These are phyloP conservation scores for Nothobranchius furzeri DNA, from an alignment of 2,113 vertebrate genomes.

Conservation along the genomic window DNA sequence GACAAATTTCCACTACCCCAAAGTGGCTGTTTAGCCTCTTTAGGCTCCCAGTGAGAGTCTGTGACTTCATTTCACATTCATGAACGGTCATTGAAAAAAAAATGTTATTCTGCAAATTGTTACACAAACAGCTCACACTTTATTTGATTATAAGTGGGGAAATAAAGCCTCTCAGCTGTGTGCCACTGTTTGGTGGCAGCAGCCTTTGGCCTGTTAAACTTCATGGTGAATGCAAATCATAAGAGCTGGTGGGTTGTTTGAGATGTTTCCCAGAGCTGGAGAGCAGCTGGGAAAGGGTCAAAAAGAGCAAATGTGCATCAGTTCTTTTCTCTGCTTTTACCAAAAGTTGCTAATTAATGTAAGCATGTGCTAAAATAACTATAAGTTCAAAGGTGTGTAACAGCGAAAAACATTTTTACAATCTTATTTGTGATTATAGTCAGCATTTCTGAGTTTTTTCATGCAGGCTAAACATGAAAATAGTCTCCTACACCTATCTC, in stretches of 20 bases:
- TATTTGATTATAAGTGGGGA: not conserved
- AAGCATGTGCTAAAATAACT: slow-evolving; percentile 2
- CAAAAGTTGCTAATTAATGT: not conserved
- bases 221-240: slow-evolving; percentile 44
- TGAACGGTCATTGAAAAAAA: slow-evolving; percentile 37
- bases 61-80: slow-evolving; percentile 47
- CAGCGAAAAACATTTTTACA: no score
- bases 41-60: slow-evolving; percentile 21
- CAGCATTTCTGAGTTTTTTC: no score
- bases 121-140: slow-evolving; percentile 37
- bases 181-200: slow-evolving; percentile 3
- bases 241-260: slow-evolving; percentile 28
- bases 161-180: not conserved
- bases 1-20: slow-evolving; percentile 43
- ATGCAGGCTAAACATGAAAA: no score
- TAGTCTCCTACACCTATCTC: no score
- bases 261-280: slow-evolving; percentile 30
- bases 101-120: slow-evolving; percentile 29
- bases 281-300: slow-evolving; percentile 33
- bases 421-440: no score
- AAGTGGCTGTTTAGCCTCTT: slow-evolving; percentile 30
- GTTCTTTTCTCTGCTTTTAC: not conserved
- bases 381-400: no score
- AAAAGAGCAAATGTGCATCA: slow-evolving; percentile 18
- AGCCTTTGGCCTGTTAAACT: slow-evolving; percentile 40